Conservation (phyloP, 53 echinoderm and acorn worm genomes). For the Henricia sp. region DNA sequence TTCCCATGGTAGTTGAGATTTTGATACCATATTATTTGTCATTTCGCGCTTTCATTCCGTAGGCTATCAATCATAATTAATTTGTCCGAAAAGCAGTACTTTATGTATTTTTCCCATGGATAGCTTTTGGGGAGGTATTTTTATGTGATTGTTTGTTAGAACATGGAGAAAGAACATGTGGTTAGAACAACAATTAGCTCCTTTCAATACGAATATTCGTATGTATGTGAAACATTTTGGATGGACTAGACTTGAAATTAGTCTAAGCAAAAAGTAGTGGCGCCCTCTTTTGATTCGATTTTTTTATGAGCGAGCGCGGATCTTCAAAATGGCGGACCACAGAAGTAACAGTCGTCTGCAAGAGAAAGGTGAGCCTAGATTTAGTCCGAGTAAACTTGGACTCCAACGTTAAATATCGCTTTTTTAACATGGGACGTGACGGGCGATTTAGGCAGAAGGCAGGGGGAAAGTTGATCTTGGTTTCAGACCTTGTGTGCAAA, state of each 20-base stretch:
- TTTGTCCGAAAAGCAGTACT: too few species aligned
- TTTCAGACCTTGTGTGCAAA: neutral
- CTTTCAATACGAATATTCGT: too few species aligned
- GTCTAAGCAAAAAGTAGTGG: neutral
- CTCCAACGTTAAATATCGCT: neutral
- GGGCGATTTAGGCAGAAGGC: neutral
- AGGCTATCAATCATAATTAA: too few species aligned
- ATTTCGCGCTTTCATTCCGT: too few species aligned
- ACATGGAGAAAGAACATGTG: too few species aligned
- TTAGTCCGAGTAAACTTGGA: neutral
- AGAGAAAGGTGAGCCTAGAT: constrained; percentile 54
- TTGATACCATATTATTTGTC: too few species aligned
- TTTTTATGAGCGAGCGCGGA: constrained; percentile 22
- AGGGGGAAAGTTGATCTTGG: neutral
- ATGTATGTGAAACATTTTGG: neutral
- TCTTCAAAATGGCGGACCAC: constrained; percentile 58
- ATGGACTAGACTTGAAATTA: too few species aligned
- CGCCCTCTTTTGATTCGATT: constrained; percentile 4
- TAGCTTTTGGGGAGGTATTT: too few species aligned
- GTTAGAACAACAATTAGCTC: too few species aligned
- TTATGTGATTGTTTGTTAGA: too few species aligned
- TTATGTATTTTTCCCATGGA: too few species aligned
- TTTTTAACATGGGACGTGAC: neutral
- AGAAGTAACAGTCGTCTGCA: constrained; percentile 45
- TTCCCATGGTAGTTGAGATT: too few species aligned